phyloP scores from a whole-genome alignment of 2,888 invertebrate species.

The Loripinus fragilis region DNA sequence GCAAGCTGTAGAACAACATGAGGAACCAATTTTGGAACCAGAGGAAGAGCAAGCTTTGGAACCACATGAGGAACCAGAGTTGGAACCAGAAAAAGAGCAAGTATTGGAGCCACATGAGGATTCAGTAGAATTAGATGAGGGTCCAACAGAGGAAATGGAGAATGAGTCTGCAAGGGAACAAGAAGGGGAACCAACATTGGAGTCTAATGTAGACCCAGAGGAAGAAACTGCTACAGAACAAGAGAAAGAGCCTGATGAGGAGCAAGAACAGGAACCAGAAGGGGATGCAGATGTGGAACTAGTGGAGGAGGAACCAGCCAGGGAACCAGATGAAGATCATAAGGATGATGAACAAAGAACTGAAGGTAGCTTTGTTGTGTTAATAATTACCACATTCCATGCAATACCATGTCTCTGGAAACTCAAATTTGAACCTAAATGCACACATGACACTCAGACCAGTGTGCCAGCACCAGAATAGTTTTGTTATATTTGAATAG shows the following conservation, averaged over 20 bases:
- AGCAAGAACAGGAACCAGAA: background rate
- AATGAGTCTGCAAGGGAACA: background rate
- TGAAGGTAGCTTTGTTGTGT: background rate
- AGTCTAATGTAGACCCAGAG: background rate
- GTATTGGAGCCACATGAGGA: constrained; percentile 21
- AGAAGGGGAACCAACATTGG: background rate
- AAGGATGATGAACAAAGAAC: background rate
- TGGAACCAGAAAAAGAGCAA: too few species aligned
- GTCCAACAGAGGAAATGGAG: background rate
- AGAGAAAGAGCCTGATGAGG: constrained; percentile 1
- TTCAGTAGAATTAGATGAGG: constrained; percentile 6
- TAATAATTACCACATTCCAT: too few species aligned
- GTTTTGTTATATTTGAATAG: too few species aligned
- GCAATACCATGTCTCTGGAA: too few species aligned
- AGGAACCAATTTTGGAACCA: too few species aligned
- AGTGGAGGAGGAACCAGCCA: background rate
- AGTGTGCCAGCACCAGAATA: too few species aligned
- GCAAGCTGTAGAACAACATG: constrained; percentile 2
- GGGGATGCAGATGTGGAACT: constrained; percentile 3
- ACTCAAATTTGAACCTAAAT: too few species aligned
- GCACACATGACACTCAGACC: too few species aligned
- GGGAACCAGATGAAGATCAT: background rate
- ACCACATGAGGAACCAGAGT: background rate
- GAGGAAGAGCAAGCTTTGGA: constrained; percentile 10
- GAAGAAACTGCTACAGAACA: background rate